These are phyloP conservation scores for Murina feae DNA, from an alignment of 2,113 vertebrate genomes.

Conservation along the genomic window DNA sequence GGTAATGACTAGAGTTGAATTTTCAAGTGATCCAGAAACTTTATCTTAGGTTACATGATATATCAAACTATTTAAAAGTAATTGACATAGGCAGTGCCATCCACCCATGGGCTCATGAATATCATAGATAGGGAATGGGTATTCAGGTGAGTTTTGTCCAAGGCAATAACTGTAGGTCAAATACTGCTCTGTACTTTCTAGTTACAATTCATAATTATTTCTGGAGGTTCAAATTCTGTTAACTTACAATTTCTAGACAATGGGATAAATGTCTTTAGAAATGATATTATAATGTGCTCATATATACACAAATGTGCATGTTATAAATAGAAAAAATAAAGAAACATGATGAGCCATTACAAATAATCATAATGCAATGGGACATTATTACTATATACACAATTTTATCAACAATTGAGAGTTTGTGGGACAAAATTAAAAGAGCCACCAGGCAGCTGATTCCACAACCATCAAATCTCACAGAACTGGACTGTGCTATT, in stretches of 20 bases:
- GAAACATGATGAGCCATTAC: background rate
- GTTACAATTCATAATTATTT: conserved; percentile 54
- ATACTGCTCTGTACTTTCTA: background rate
- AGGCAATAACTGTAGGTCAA: conserved; percentile 18
- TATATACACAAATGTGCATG: background rate
- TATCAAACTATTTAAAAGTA: conserved; percentile 54
- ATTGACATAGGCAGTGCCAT: background rate
- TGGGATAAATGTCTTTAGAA: conserved; percentile 26
- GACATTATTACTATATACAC: conserved; percentile 27
- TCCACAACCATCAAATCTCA: no score
- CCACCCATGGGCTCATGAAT: background rate
- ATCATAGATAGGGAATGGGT: background rate
- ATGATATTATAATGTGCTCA: conserved; percentile 25
- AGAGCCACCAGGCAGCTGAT: no score
- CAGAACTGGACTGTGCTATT: no score
- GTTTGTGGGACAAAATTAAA: no score
- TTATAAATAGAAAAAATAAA: conserved; percentile 22
- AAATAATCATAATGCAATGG: conserved; percentile 47
- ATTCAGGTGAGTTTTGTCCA: background rate
- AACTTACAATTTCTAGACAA: conserved; percentile 23
- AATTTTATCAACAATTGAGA: background rate
- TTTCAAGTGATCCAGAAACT: background rate
- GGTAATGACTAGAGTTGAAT: background rate
- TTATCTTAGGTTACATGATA: background rate
- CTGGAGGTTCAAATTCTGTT: background rate